These are phyloP conservation scores for Papilio aristodemus DNA, from an alignment of 1,140 invertebrate species.

Conservation along the genomic window DNA sequence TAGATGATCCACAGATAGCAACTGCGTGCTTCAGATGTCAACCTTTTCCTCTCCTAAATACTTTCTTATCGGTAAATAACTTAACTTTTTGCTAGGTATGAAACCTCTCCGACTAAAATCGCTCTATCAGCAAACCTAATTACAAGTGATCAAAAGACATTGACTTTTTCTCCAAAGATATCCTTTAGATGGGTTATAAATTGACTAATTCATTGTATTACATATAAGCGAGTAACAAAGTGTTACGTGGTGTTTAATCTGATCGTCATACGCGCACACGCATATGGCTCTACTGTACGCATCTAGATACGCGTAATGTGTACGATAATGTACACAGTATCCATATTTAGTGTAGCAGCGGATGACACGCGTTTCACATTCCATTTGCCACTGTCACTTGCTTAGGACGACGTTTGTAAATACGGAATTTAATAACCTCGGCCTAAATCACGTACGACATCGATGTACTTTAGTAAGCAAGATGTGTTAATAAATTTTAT, in stretches of 20 bases:
- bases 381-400: constrained; percentile 19
- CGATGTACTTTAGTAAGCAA: background rate
- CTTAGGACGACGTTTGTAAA: background rate
- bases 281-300: constrained; percentile 6
- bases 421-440: constrained; percentile 1
- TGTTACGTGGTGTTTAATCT: background rate
- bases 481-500: background rate
- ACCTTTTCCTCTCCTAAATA: too few species aligned
- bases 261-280: background rate
- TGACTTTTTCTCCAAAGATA: too few species aligned
- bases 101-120: too few species aligned
- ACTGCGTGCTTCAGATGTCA: too few species aligned
- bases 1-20: too few species aligned
- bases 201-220: constrained; percentile 2
- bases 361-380: constrained; percentile 11
- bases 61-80: too few species aligned
- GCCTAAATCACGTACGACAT: background rate
- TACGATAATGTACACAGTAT: background rate
- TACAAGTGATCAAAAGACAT: too few species aligned
- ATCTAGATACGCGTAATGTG: background rate
- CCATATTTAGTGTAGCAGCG: background rate
- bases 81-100: too few species aligned
- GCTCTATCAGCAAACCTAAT: too few species aligned
- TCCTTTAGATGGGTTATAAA: constrained; percentile 36
- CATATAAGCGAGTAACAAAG: background rate